Percentiles rank a stretch among this genome's conserved stretches.
Evolutionary conservation across 64 coral and sea anemone genomes (phyloP).

Genomic region (Montipora foliosa): DNA sequence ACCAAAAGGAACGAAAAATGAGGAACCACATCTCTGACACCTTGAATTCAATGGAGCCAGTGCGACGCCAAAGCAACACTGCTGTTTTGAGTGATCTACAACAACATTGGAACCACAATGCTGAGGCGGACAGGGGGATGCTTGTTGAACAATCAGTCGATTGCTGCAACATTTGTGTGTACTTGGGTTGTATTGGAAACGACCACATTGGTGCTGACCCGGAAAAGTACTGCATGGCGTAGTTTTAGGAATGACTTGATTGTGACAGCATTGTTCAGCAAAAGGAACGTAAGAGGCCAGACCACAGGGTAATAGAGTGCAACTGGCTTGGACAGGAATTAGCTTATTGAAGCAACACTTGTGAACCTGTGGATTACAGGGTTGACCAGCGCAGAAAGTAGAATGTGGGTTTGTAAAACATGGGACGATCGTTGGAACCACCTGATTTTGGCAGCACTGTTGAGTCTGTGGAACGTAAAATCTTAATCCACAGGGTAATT

Average conservation of each 20-base stretch:
- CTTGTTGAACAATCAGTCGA: neutral
- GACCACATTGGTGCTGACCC: neutral
- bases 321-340: neutral
- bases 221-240: neutral
- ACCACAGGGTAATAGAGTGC: neutral
- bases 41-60: conserved; percentile 3
- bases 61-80: conserved; percentile 1
- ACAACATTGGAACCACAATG: neutral
- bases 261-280: neutral
- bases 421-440: neutral
- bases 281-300: neutral
- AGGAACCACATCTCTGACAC: neutral
- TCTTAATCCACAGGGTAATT: neutral
- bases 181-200: neutral
- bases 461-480: neutral
- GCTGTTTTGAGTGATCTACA: neutral
- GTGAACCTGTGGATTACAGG: neutral
- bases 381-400: neutral
- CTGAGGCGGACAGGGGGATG: neutral
- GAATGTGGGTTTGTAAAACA: neutral
- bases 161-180: conserved; percentile 30
- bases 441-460: neutral
- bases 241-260: neutral
- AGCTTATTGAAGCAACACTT: conserved; percentile 20
- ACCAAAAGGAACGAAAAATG: neutral